Evolutionary conservation across 2,113 vertebrate genomes (phyloP).

Genomic region (Burhinus oedicnemus): DNA sequence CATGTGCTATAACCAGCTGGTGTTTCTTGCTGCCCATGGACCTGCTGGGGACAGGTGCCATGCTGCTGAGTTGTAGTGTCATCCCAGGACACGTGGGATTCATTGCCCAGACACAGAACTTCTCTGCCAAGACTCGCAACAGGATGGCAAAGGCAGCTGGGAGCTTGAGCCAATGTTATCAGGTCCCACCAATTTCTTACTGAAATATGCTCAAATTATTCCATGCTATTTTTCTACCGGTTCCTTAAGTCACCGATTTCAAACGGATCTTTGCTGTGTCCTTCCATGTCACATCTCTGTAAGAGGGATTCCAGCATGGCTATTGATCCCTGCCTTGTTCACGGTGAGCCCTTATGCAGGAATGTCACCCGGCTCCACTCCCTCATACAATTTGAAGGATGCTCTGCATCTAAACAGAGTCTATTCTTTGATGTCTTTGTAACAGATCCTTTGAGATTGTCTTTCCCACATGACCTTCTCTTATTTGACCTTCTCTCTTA

Average conservation of each 20-base stretch:
- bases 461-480: not conserved
- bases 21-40: not conserved
- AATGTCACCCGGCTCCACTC: rapidly evolving
- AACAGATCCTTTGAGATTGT: not conserved
- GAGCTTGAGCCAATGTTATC: not conserved
- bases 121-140: not conserved
- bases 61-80: not conserved
- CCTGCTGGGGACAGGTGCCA: not conserved
- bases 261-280: not conserved
- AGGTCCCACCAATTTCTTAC: not conserved
- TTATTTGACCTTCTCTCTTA: not conserved
- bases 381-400: not conserved
- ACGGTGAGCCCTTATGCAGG: not conserved
- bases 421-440: not conserved
- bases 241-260: not conserved
- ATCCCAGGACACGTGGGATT: not conserved
- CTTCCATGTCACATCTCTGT: not conserved
- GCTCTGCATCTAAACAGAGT: not conserved
- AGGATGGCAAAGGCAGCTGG: not conserved
- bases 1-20: not conserved
- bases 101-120: not conserved
- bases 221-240: not conserved
- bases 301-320: not conserved
- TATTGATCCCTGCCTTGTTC: not conserved
- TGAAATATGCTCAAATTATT: not conserved